Conservation (phyloP, 2,797 vertebrate genomes). For the Smutsia temminckii region DNA sequence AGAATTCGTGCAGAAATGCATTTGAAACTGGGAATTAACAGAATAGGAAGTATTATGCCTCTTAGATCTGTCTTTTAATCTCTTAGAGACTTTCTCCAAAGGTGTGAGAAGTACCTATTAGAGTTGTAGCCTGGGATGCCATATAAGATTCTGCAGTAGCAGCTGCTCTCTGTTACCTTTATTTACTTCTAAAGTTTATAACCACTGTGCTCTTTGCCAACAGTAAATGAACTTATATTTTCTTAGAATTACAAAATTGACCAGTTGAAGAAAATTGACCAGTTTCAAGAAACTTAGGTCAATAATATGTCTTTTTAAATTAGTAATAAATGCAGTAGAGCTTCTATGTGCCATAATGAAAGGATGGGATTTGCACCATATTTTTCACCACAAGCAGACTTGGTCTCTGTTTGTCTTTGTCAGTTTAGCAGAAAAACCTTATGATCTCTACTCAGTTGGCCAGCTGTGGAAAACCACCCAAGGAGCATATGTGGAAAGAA, state of each 20-base stretch:
- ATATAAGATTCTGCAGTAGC: not conserved
- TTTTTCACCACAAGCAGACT: slow-evolving; percentile 40
- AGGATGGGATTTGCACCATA: slow-evolving; percentile 60
- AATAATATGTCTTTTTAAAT: not conserved
- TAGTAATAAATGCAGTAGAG: not conserved
- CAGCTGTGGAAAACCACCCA: not conserved
- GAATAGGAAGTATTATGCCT: not conserved
- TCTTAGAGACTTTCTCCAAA: slow-evolving; percentile 19
- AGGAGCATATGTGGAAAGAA: not conserved
- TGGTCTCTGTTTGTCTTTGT: not conserved
- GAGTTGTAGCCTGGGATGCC: not conserved
- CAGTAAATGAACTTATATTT: not conserved
- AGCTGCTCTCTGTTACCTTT: not conserved
- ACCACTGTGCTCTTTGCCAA: not conserved
- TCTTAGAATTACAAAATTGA: slow-evolving; percentile 45
- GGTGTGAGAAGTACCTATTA: not conserved
- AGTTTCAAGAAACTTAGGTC: not conserved
- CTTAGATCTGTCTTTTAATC: not conserved
- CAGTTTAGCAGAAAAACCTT: not conserved
- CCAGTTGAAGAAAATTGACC: not conserved
- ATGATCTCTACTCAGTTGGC: not conserved
- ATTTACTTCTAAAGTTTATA: slow-evolving; percentile 4
- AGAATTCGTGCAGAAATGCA: not conserved
- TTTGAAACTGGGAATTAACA: slow-evolving; percentile 31
- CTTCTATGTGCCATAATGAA: slow-evolving; percentile 30